Percentiles rank a stretch among this genome's conserved stretches.
Evolutionary conservation across 2,797 vertebrate genomes (phyloP).

Genomic region (Pipistrellus pygmaeus): DNA sequence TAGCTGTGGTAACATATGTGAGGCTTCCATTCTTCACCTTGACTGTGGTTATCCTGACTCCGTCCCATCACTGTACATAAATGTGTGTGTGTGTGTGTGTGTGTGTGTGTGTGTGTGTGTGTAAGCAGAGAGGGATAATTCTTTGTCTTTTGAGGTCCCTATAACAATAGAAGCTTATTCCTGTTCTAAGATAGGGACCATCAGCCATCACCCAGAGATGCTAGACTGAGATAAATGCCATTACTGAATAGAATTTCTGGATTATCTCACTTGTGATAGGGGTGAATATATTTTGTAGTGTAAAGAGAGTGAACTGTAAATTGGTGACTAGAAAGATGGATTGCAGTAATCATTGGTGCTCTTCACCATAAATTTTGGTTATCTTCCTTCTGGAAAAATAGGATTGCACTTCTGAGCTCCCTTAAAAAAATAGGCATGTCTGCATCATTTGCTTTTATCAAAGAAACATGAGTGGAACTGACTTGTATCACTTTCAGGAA

Average conservation of each 20-base stretch:
- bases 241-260: neutral
- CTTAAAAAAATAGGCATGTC: neutral
- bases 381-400: constrained; percentile 8
- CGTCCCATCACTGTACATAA: neutral
- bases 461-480: neutral
- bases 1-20: constrained; percentile 21
- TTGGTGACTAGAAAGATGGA: neutral
- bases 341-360: neutral
- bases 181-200: neutral
- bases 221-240: neutral
- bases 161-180: constrained; percentile 22
- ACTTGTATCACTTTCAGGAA: constrained; percentile 33
- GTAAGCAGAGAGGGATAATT: neutral
- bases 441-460: neutral
- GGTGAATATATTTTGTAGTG: neutral
- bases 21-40: neutral
- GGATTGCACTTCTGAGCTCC: neutral
- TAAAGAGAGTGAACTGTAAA: neutral
- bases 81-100: neutral
- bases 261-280: constrained; percentile 23
- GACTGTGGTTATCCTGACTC: neutral
- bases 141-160: neutral
- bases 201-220: neutral
- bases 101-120: neutral
- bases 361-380: constrained; percentile 7